A percentile compares a stretch with the other conserved stretches of the same genome.
phyloP scores from a whole-genome alignment of 2,888 invertebrate species.

The Epirrita christyi region DNA sequence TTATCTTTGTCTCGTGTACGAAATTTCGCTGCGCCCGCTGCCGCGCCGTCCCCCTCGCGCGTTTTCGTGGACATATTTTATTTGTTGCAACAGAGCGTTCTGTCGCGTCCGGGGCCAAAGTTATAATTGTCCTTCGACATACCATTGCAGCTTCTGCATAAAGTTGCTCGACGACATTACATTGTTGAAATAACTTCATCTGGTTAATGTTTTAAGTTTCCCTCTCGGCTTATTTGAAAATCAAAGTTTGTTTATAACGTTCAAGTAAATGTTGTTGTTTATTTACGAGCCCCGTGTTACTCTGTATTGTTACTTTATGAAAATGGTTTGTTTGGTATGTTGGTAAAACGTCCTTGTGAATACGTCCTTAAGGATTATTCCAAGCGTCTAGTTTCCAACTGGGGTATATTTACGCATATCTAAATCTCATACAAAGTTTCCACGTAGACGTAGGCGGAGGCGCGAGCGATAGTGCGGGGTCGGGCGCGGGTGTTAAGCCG shows the following conservation, averaged over 20 bases:
- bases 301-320: constrained; percentile 31
- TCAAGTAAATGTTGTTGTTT: constrained; percentile 31
- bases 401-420: constrained; percentile 64
- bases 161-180: constrained; percentile 72
- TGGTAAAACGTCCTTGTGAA: constrained; percentile 3
- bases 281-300: constrained; percentile 30
- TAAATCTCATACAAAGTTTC: constrained; percentile 63
- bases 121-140: constrained; percentile 84
- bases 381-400: constrained; percentile 37
- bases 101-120: constrained; percentile 77
- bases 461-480: constrained; percentile 65
- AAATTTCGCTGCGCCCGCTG: constrained; percentile 66
- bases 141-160: constrained; percentile 80
- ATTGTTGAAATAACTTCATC: constrained; percentile 78
- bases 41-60: constrained; percentile 73
- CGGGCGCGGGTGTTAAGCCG: constrained; percentile 63
- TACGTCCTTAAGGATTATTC: constrained; percentile 11
- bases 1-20: constrained; percentile 84
- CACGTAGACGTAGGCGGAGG: constrained; percentile 71
- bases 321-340: constrained; percentile 10
- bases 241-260: constrained; percentile 38
- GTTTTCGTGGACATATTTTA: constrained; percentile 80
- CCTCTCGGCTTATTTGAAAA: constrained; percentile 45
- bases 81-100: constrained; percentile 76
- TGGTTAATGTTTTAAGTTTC: constrained; percentile 74